phyloP scores from a whole-genome alignment of 1,140 invertebrate species.

The Neoseiulus cucumeris region DNA sequence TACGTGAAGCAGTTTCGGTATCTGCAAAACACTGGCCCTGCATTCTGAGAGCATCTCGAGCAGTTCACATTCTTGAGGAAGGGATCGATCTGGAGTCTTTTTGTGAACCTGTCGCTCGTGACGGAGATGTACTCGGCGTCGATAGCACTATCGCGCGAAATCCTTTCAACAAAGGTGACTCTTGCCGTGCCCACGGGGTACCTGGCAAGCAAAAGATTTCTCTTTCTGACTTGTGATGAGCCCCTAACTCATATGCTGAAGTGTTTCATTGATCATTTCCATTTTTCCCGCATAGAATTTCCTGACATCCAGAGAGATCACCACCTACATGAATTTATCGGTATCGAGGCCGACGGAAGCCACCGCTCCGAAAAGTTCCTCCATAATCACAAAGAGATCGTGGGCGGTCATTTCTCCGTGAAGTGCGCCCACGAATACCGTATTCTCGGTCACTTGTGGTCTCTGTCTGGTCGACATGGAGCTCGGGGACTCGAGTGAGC shows the following conservation, averaged over 20 bases:
- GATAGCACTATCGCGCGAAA: neutral
- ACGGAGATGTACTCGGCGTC: neutral
- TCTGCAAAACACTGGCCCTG: neutral
- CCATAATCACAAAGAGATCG: neutral
- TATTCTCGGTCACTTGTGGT: neutral
- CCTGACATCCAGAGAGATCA: too few relatives aligned
- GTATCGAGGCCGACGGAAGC: neutral
- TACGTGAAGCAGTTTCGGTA: neutral
- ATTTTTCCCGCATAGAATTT: too few relatives aligned
- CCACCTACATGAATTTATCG: neutral
- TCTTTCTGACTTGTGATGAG: too few relatives aligned
- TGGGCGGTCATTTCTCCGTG: conserved; percentile 1
- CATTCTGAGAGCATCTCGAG: neutral
- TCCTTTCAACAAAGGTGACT: neutral
- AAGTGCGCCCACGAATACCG: neutral
- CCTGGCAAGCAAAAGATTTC: neutral
- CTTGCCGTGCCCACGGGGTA: neutral
- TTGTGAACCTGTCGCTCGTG: neutral
- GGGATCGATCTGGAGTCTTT: neutral
- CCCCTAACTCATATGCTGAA: too few relatives aligned
- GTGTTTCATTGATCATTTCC: too few relatives aligned
- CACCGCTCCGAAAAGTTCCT: neutral
- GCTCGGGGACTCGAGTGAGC: neutral
- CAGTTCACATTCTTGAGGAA: neutral
- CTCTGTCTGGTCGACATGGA: neutral